Evolutionary conservation across 2,797 vertebrate genomes (phyloP).

Genomic region (Nasua narica): DNA sequence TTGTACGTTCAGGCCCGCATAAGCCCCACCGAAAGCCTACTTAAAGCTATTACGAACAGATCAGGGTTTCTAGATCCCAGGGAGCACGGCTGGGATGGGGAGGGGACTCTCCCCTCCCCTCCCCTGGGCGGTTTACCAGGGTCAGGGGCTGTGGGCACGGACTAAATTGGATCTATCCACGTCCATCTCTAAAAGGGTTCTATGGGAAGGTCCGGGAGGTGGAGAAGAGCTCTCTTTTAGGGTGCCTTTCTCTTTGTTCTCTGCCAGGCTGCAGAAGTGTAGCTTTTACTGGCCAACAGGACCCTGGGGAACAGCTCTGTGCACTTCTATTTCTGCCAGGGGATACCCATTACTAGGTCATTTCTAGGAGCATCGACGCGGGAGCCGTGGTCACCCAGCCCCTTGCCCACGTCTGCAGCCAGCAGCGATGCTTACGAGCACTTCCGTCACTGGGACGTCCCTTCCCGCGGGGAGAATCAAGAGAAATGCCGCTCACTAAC

Average conservation of each 20-base stretch:
- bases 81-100: background rate
- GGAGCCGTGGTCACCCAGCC: background rate
- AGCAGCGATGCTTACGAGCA: background rate
- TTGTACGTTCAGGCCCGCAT: rapidly evolving
- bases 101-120: no score
- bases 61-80: background rate
- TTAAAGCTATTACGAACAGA: background rate
- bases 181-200: background rate
- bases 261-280: background rate
- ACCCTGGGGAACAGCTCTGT: background rate
- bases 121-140: background rate
- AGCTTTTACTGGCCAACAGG: background rate
- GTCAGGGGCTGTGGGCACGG: background rate
- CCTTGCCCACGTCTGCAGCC: background rate
- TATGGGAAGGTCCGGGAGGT: background rate
- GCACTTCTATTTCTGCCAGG: background rate
- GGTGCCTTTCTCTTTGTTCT: background rate
- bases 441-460: background rate
- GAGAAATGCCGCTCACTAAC: background rate
- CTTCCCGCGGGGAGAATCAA: background rate
- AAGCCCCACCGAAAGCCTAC: background rate
- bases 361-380: background rate
- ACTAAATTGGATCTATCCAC: background rate
- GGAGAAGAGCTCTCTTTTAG: background rate
- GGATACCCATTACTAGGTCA: background rate